Base-by-base conservation (phyloP, 2,888 invertebrate species). In the Hydrotaea cyrtoneurina region DNA sequence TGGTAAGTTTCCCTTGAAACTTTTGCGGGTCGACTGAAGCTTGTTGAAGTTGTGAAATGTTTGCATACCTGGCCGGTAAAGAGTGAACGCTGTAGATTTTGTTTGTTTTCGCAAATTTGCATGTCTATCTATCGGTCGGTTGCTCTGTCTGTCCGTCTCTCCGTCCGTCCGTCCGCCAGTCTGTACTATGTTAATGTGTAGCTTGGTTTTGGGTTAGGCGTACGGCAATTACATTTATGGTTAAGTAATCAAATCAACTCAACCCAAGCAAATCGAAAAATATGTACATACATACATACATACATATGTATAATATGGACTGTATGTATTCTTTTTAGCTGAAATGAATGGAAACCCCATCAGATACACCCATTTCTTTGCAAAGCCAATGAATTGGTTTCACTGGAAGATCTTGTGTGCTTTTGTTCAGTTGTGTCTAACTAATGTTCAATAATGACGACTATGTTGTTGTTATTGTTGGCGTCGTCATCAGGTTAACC, bases 201-300 rank as follows among this genome's bases (percentile, higher is more conserved):
- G 0, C 31, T 31, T 57, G 43, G 17, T 43, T 50, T 26, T 31
- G 55, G 19, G 74, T 46, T 23, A 66, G 74, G 59, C 31, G 62
- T 85, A 69, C 72, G 69, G 77, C 69, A 82, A 85, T 74, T 85
- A 62, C 59, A 82, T 66, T 85, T 85, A 82, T 82, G 85, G 78
- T 82, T 77, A 77, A 82, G 82, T 82, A 85, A 85, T 79, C 79
- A 79, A 21, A 39, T 69, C 82, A 82, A 11, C 19, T 59, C 66
- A 71, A 79, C 62, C 79, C 76, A 79, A 79, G 66, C 82, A 74
- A 82, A 62, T 57, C 72, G n/a, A n/a, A n/a, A n/a, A n/a, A n/a
- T n/a, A n/a, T n/a, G n/a, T n/a, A n/a, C n/a, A n/a, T n/a, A n/a
- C n/a, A n/a, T n/a, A n/a, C n/a, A n/a, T n/a, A n/a, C n/a, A n/a